A percentile compares a stretch with the other conserved stretches of the same genome.
These are phyloP conservation scores for Ricordea florida DNA, from an alignment of 92 coral and sea anemone genomes.

Conservation along the genomic window DNA sequence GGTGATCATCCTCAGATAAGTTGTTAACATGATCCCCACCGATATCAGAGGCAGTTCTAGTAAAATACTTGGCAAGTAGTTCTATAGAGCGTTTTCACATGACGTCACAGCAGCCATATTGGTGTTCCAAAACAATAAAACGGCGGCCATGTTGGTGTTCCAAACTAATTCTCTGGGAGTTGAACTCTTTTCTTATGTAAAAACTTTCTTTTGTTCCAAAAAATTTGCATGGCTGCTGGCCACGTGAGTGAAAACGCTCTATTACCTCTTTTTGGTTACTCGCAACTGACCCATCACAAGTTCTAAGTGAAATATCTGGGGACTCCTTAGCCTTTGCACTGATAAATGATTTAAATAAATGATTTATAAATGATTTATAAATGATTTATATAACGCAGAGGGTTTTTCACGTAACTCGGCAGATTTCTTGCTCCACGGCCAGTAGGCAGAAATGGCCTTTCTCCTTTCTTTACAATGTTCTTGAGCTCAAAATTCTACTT, in stretches of 20 bases:
- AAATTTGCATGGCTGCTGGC: no score
- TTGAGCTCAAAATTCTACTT: no score
- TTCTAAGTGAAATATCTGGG: neutral
- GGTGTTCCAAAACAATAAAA: no score
- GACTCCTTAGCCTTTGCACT: constrained; percentile 1
- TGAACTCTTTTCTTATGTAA: no score
- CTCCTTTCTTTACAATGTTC: neutral
- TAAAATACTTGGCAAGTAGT: neutral
- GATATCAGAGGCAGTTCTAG: neutral
- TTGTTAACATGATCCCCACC: neutral
- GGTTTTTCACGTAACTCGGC: neutral
- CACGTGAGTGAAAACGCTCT: no score
- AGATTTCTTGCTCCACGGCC: neutral
- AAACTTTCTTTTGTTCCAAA: no score
- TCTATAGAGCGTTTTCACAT: no score
- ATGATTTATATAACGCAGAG: neutral
- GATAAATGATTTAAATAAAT: neutral
- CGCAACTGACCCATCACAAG: neutral
- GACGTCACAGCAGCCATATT: no score
- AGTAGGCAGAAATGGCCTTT: neutral
- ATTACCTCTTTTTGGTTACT: neutral
- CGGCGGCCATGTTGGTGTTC: no score
- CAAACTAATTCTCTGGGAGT: no score
- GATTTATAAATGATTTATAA: no score
- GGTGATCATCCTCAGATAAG: neutral